phyloP scores from a whole-genome alignment of 2,113 vertebrate species.

The Aegypius monachus region DNA sequence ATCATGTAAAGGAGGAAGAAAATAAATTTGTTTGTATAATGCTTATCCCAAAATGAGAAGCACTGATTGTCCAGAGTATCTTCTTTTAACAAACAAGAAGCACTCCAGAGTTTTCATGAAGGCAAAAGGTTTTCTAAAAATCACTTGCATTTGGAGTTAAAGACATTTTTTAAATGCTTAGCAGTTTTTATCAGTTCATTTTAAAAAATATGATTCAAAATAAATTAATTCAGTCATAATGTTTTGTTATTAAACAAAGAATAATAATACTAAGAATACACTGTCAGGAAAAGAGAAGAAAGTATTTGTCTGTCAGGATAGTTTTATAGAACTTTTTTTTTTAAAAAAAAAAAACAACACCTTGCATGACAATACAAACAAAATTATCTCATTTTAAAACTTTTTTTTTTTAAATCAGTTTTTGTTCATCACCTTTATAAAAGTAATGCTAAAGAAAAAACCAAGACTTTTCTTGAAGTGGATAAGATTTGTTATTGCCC shows the following conservation, averaged over 20 bases:
- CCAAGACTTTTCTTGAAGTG: background rate
- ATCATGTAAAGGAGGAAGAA: background rate
- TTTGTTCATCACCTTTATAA: background rate
- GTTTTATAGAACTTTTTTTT: background rate
- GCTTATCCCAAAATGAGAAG: background rate
- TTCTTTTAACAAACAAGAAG: background rate
- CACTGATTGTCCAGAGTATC: background rate
- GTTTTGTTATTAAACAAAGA: background rate
- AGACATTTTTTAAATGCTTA: background rate
- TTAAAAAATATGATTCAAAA: background rate
- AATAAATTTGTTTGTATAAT: background rate
- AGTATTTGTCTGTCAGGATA: background rate
- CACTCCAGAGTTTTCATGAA: background rate
- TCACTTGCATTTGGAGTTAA: background rate
- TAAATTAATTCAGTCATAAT: background rate
- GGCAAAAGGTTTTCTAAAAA: background rate
- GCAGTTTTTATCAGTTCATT: background rate
- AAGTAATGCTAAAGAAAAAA: background rate
- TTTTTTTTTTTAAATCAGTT: background rate
- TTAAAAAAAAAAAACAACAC: fast-evolving
- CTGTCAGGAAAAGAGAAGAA: background rate
- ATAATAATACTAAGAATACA: background rate
- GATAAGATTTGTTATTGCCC: background rate
- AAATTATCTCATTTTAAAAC: background rate
- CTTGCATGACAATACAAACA: background rate